Base-by-base conservation (phyloP, 1,140 invertebrate species). In the fruit fly (Drosophila melanogaster) region DNA sequence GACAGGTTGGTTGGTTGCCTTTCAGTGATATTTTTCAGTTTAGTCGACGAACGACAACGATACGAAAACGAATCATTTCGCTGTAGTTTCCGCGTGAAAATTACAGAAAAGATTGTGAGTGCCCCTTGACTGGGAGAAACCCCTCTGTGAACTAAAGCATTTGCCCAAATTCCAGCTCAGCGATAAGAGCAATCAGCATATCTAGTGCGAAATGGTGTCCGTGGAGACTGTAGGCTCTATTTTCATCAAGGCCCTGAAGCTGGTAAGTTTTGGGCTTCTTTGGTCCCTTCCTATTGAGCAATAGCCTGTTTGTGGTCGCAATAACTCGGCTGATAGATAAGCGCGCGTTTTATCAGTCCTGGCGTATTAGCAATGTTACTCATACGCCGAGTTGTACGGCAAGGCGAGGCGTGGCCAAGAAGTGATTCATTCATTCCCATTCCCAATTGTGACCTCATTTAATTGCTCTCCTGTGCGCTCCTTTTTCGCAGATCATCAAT, bases 141-240 rank as follows among this genome's bases (percentile, higher is more conserved):
- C 30, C 8, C 2, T 6, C 11, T 4, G 8, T 1, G 14, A 30
- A 44, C 38, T 46, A 33, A 70, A 35, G 8, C 17, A 46, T 33
- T 47, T 1, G 10, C 14, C 11, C 4, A 4, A 38, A 47, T 67
- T 77, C 8, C 43, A 76, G 72, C 38, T 8, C 35, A 65, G 55
- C 51, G 43, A 62, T 22, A 50, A 3, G 47, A 37, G 56, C 33
- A 33, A 1, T 11, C 22, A 67, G 50, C 53, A 64, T 14, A 38
- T 81, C 81, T 43, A 50, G 37, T 40, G 62, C 44, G 95, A 92
- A 93, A 96, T 96, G 95, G 95, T 95, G 85, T 96, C 95, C 61
- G 93, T 96, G 58, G 94, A 96, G 84, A 96, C 95, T 43, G 95
- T 97, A 76, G 96, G 94, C 60, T 95, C 95, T 37, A 95, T 97